Percentiles rank a stretch among this genome's conserved stretches.
phyloP scores from a whole-genome alignment of 2,888 invertebrate genomes.

The Aethes cnicana region DNA sequence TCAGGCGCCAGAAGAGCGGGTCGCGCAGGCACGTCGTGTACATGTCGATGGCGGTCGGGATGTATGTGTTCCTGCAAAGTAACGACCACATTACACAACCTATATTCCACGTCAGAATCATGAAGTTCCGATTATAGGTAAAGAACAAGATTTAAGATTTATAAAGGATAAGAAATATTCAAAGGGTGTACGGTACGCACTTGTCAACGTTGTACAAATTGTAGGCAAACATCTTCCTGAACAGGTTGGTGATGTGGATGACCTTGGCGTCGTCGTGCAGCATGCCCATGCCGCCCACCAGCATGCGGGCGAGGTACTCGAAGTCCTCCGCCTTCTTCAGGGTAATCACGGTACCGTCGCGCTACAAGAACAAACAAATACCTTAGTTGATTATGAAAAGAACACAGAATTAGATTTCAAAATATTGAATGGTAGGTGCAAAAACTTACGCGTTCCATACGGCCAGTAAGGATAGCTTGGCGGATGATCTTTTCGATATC shows the following conservation, averaged over 20 bases:
- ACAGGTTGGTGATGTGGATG: conserved; percentile 63
- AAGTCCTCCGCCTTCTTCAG: conserved; percentile 85
- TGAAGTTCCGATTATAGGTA: no score
- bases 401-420: not conserved
- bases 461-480: conserved; percentile 69
- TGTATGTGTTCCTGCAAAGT: conserved; percentile 64
- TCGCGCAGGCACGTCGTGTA: conserved; percentile 86
- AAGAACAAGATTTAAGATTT: no score
- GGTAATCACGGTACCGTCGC: conserved; percentile 82
- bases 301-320: conserved; percentile 85
- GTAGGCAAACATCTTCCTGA: conserved; percentile 64
- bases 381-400: not conserved
- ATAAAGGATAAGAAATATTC: no score
- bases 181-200: conserved; percentile 46
- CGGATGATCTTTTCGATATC: conserved; percentile 78
- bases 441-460: conserved; percentile 62
- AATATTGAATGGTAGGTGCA: not conserved
- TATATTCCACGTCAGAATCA: no score
- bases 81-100: no score
- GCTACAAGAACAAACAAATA: conserved; percentile 50
- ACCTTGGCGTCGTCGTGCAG: conserved; percentile 81
- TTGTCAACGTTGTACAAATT: conserved; percentile 65
- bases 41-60: conserved; percentile 84
- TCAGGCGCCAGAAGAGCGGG: conserved; percentile 87
- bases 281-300: conserved; percentile 84